Evolutionary conservation across 2,113 vertebrate species (phyloP).

Genomic region (Recurvirostra avosetta): DNA sequence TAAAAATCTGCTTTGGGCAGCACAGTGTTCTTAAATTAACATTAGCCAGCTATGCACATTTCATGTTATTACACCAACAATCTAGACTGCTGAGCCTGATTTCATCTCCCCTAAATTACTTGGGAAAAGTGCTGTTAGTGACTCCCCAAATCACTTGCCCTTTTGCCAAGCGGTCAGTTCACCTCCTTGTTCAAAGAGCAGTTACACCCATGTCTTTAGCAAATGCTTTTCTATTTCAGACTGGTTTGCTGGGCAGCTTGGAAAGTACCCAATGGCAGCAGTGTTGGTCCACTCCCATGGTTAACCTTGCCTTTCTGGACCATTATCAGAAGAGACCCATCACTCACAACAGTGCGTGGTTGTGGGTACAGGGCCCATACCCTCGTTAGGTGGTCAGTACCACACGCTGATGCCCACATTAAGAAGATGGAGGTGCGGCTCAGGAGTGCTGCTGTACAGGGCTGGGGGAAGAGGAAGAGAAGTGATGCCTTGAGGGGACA

Average conservation of each 20-base stretch:
- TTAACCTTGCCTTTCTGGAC: background rate
- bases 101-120: background rate
- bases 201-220: background rate
- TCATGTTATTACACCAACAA: background rate
- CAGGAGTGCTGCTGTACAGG: background rate
- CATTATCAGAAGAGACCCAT: background rate
- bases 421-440: background rate
- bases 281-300: background rate
- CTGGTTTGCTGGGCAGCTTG: background rate
- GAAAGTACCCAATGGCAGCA: background rate
- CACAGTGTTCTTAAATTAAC: background rate
- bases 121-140: background rate
- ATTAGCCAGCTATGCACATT: background rate
- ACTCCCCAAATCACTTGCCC: background rate
- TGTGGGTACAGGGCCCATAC: background rate
- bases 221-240: background rate
- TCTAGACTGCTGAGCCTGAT: background rate
- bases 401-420: too few relatives aligned
- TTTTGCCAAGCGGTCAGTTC: background rate
- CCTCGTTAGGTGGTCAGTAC: background rate
- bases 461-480: background rate
- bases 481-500: background rate
- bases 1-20: constrained; percentile 10
- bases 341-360: fast-evolving
- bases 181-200: background rate